Evolutionary conservation across 1,140 invertebrate genomes (phyloP), one percentile per base, ranked within the genome.

Genomic region (Apocrypta bakeri): DNA sequence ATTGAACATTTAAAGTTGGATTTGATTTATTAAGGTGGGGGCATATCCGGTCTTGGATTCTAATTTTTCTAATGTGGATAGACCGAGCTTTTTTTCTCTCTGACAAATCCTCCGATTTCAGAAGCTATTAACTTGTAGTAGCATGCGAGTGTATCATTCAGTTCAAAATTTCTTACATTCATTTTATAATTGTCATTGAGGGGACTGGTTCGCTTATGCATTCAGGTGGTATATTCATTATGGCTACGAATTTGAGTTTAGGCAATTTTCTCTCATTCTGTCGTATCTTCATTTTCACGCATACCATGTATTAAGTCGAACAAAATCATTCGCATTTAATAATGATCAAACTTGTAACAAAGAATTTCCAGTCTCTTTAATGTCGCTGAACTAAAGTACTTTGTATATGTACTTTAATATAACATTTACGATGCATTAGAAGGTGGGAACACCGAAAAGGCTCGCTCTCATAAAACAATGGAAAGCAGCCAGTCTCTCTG

Each of bases 391-490:
- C 33, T n/a, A n/a, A 9, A 33, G 17, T 72, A 72, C 2, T 9
- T 37, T 9, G 33, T 21, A 71, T 4, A 33, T 27, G 11, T 29
- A 37, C 24, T 29, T n/a, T 24, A 17, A 6, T 17, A 21, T 12
- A 37, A 29, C 11, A 9, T 9, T 2, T 37, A 37, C 9, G 9
- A 2, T 37, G 21, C n/a, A 11, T 71, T 12, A n/a, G 3, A 71
- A 74, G 76, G 69, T 78, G 69, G 61, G 37, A 79, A 79, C 7
- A 37, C 40, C 56, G 33, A 74, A 73, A 72, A 80, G 69, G 37
- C 66, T 29, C 21, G 42, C 68, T 80, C 79, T 72, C 79, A 80
- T 56, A 79, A 80, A 83, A 82, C 61, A 82, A 75, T 68, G 37
- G 12, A 72, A 17, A 21, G 73, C 7, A 37, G 31, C 31, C 2